These are phyloP conservation scores for Xestia xanthographa DNA, from an alignment of 2,888 invertebrate species.

Conservation along the genomic window DNA sequence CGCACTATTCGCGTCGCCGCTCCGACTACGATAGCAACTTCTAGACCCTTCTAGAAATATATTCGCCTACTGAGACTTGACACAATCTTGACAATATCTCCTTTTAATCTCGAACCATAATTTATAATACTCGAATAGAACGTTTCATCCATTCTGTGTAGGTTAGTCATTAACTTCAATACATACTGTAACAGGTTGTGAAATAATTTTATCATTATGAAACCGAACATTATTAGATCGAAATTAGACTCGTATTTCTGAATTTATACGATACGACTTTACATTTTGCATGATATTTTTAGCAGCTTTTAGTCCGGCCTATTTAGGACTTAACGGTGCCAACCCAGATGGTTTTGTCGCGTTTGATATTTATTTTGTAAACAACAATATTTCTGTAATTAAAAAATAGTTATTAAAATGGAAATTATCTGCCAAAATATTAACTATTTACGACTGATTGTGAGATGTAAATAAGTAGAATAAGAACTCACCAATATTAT, in stretches of 20 bases:
- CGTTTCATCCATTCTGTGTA: constrained; percentile 75
- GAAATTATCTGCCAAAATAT: constrained; percentile 87
- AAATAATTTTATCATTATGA: constrained; percentile 80
- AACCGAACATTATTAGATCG: constrained; percentile 65
- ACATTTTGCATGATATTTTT: constrained; percentile 80
- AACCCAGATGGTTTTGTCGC: constrained; percentile 79
- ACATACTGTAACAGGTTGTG: constrained; percentile 87
- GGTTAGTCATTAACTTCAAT: constrained; percentile 72
- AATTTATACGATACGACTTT: constrained; percentile 80
- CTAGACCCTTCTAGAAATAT: constrained; percentile 83
- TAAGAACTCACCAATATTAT: constrained; percentile 87
- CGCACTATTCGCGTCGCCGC: constrained; percentile 91
- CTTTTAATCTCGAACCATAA: constrained; percentile 80
- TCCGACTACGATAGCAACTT: constrained; percentile 96
- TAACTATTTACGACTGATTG: constrained; percentile 89
- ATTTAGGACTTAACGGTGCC: constrained; percentile 84
- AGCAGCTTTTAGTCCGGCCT: constrained; percentile 88
- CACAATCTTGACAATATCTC: constrained; percentile 87
- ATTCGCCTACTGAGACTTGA: constrained; percentile 73
- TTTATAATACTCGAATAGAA: constrained; percentile 74
- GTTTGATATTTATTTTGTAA: constrained; percentile 74
- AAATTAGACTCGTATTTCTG: constrained; percentile 75
- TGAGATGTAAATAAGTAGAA: constrained; percentile 89
- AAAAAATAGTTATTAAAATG: constrained; percentile 74
- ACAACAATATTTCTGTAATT: constrained; percentile 72